Conservation (phyloP, 2,888 invertebrate genomes). For the Ophion ellenae region DNA sequence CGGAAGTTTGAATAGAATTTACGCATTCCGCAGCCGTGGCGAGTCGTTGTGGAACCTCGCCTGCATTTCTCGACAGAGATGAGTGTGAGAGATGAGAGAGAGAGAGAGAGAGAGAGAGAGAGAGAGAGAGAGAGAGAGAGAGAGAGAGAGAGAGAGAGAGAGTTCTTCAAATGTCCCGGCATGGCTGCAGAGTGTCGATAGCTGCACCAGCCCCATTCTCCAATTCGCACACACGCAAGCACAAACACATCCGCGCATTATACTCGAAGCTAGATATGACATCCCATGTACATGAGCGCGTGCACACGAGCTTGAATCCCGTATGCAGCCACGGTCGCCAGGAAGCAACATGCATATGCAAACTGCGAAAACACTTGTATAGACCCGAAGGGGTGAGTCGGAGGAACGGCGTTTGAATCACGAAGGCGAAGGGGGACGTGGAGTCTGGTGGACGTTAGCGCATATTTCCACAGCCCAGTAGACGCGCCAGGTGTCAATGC, state of each 20-base stretch:
- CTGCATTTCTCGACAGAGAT: constrained; percentile 31
- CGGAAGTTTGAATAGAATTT: constrained; percentile 68
- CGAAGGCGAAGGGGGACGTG: constrained; percentile 6
- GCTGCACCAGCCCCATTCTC: constrained; percentile 34
- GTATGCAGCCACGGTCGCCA: constrained; percentile 12
- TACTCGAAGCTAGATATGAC: background rate
- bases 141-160: background rate
- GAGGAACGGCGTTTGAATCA: constrained; percentile 30
- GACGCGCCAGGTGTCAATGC: constrained; percentile 53
- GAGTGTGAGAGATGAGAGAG: background rate
- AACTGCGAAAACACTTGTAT: constrained; percentile 50
- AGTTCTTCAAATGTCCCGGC: constrained; percentile 21
- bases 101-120: no score
- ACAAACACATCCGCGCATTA: constrained; percentile 4
- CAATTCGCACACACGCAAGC: constrained; percentile 18
- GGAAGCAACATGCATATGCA: constrained; percentile 48
- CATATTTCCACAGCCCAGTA: constrained; percentile 13
- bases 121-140: background rate
- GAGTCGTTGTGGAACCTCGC: constrained; percentile 14
- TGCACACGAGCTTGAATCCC: constrained; percentile 26
- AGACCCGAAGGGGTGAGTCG: constrained; percentile 14
- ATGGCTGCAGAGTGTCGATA: constrained; percentile 56
- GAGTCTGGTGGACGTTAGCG: constrained; percentile 7
- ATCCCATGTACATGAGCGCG: background rate
- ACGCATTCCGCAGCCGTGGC: constrained; percentile 23